Percentiles rank a stretch among this genome's conserved stretches.
These are phyloP conservation scores for Drosophila flavopinicola DNA, from an alignment of 2,888 invertebrate genomes.

Conservation along the genomic window DNA sequence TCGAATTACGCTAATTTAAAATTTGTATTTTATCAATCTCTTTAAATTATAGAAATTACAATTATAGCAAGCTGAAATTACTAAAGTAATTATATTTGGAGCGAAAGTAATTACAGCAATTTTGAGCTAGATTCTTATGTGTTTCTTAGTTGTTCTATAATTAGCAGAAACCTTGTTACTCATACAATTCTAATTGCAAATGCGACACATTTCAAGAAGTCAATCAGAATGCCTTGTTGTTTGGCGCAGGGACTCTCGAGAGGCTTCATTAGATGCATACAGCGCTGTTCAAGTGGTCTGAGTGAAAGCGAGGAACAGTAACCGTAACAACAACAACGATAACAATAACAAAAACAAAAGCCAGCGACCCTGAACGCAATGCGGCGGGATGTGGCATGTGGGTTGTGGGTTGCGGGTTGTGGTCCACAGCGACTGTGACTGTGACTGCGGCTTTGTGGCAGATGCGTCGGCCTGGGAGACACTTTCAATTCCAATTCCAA, in stretches of 20 bases:
- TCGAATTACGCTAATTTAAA: too few species aligned
- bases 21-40: too few species aligned
- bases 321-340: slow-evolving; percentile 11
- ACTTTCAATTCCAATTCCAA: slow-evolving; percentile 13
- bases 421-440: slow-evolving; percentile 1
- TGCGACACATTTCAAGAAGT: too few species aligned
- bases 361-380: slow-evolving; percentile 38
- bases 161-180: too few species aligned
- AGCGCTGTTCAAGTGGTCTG: slow-evolving; percentile 15
- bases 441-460: neutral
- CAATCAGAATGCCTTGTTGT: neutral
- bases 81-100: too few species aligned
- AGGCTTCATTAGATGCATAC: slow-evolving; percentile 65
- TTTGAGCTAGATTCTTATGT: too few species aligned
- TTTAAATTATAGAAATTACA: too few species aligned
- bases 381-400: slow-evolving; percentile 17
- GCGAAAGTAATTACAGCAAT: too few species aligned
- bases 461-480: slow-evolving; percentile 6
- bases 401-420: too few species aligned
- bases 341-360: slow-evolving; percentile 11
- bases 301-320: slow-evolving; percentile 6
- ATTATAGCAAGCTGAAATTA: too few species aligned
- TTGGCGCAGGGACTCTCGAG: slow-evolving; percentile 40
- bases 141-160: too few species aligned
- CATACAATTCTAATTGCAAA: too few species aligned